phyloP scores from a whole-genome alignment of 1,140 invertebrate species.

The Camponotus vicinus region DNA sequence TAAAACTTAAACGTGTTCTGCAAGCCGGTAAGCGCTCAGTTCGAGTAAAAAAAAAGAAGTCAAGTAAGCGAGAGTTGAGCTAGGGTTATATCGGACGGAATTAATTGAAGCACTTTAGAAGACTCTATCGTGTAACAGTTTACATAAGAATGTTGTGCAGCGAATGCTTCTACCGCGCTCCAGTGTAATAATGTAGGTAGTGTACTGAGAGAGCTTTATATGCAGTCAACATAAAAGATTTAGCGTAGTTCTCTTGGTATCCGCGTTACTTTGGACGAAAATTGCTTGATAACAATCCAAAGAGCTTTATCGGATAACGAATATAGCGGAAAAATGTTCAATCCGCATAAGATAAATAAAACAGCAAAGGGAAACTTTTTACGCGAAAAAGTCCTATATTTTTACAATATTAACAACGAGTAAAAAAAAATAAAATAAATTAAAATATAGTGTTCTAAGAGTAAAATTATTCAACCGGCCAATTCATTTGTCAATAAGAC shows the following conservation, averaged over 20 bases:
- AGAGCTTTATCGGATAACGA: not conserved
- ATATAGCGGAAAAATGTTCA: not conserved
- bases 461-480: too few species aligned
- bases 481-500: too few species aligned
- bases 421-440: too few species aligned
- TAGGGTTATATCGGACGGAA: slow-evolving; percentile 53
- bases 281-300: not conserved
- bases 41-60: slow-evolving; percentile 50
- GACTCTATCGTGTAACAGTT: slow-evolving; percentile 57
- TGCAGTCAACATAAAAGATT: not conserved
- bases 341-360: not conserved
- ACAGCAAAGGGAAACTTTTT: not conserved
- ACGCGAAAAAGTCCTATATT: not conserved
- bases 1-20: slow-evolving; percentile 49
- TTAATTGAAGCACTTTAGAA: slow-evolving; percentile 57
- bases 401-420: not conserved
- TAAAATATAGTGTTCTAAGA: too few species aligned
- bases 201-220: slow-evolving; percentile 7
- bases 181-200: slow-evolving; percentile 10
- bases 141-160: slow-evolving; percentile 51
- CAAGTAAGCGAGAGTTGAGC: slow-evolving; percentile 42
- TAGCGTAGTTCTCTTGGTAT: not conserved
- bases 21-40: slow-evolving; percentile 13
- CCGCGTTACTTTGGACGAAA: not conserved
- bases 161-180: not conserved